Percentiles rank a stretch among this genome's conserved stretches.
Evolutionary conservation across 2,888 invertebrate species (phyloP).

Genomic region (Lithophane semibrunnea): DNA sequence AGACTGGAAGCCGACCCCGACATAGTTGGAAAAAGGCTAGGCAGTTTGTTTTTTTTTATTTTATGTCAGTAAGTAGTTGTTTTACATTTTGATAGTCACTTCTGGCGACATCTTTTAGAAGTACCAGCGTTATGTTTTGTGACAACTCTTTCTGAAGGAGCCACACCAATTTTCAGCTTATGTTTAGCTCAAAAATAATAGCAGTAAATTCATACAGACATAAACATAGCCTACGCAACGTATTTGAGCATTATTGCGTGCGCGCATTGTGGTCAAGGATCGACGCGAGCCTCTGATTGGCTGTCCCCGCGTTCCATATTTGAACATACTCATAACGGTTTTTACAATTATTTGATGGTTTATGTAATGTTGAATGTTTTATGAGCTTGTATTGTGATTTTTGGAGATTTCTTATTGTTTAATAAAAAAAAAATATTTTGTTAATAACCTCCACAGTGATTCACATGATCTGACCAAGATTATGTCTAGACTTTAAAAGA

Average conservation of each 20-base stretch:
- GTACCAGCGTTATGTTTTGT: no score
- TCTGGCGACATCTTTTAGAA: no score
- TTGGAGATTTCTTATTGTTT: not conserved
- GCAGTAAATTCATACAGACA: slow-evolving; percentile 28
- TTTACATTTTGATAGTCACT: no score
- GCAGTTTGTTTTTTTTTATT: no score
- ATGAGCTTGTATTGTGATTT: not conserved
- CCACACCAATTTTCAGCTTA: not conserved
- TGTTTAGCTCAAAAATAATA: slow-evolving; percentile 12
- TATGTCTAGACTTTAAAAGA: no score
- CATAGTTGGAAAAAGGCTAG: no score
- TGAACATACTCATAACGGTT: slow-evolving; percentile 63
- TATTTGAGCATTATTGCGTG: slow-evolving; percentile 62
- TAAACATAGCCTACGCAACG: slow-evolving; percentile 55
- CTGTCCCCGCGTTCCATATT: slow-evolving; percentile 63
- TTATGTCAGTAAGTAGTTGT: no score
- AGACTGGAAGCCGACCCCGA: no score
- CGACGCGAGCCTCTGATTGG: slow-evolving; percentile 61
- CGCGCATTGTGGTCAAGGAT: slow-evolving; percentile 70
- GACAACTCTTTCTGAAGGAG: not conserved
- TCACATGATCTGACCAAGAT: no score
- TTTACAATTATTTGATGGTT: slow-evolving; percentile 61
- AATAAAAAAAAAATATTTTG: not conserved
- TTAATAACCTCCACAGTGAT: no score
- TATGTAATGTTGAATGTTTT: slow-evolving; percentile 56